A percentile compares a stretch with the other conserved stretches of the same genome.
Conservation (phyloP, 35 echinoderm and acorn worm species). For the Heliocidaris tuberculata region DNA sequence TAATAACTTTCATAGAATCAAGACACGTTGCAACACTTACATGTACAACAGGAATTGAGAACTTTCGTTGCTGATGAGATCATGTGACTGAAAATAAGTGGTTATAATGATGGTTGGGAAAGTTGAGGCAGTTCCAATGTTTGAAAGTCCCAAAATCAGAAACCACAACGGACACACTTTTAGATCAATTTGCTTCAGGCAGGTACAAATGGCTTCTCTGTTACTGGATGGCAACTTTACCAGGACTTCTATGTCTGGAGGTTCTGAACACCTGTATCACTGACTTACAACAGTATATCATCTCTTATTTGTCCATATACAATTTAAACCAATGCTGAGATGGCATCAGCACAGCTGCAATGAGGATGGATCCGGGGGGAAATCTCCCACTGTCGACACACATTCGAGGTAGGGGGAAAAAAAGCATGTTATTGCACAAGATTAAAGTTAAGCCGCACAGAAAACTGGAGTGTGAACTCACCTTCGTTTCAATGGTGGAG, state of each 20-base stretch:
- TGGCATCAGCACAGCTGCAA: neutral
- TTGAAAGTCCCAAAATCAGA: no score
- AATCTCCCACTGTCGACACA: neutral
- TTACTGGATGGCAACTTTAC: no score
- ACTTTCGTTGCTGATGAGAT: no score
- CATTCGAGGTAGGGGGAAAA: neutral
- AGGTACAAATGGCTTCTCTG: no score
- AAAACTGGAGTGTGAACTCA: constrained; percentile 28
- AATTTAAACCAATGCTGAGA: neutral
- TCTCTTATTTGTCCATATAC: neutral
- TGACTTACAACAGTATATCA: neutral
- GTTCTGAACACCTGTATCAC: neutral
- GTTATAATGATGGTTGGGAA: no score
- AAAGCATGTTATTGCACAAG: neutral
- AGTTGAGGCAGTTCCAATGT: no score
- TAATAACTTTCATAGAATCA: neutral
- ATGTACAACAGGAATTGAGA: neutral
- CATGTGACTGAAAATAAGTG: no score
- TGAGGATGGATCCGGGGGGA: neutral
- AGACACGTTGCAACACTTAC: neutral
- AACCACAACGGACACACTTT: no score
- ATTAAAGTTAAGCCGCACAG: neutral
- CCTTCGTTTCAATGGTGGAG: constrained; percentile 97
- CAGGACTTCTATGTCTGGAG: no score
- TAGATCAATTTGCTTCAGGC: no score